phyloP scores from a whole-genome alignment of 1,140 invertebrate genomes.

The Rhagoletis pomonella region DNA sequence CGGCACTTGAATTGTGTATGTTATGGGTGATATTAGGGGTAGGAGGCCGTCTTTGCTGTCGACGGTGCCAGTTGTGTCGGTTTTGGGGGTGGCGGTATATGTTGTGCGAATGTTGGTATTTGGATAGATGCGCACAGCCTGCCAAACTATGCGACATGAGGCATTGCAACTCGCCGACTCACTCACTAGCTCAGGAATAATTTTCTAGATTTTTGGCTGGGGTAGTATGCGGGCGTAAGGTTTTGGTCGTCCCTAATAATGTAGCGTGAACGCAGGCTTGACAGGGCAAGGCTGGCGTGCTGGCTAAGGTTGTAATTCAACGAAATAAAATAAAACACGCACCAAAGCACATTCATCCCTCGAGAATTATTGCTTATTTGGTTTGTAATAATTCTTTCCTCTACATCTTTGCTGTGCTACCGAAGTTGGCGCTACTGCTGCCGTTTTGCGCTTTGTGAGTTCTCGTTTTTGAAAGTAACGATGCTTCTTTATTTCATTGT shows the following conservation, averaged over 20 bases:
- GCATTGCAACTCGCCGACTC: not conserved
- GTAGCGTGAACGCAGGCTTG: constrained; percentile 30
- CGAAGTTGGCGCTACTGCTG: not conserved
- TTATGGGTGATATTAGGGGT: not conserved
- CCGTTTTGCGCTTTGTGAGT: too few species aligned
- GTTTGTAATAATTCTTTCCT: constrained; percentile 72
- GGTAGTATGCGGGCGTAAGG: not conserved
- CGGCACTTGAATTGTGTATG: not conserved
- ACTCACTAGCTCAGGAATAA: not conserved
- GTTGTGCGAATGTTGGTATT: not conserved
- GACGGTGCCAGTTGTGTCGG: not conserved
- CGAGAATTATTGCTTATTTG: constrained; percentile 74
- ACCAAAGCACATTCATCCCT: constrained; percentile 74
- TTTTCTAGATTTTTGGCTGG: not conserved
- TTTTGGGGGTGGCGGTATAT: not conserved
- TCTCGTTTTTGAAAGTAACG: too few species aligned
- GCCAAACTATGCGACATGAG: constrained; percentile 3
- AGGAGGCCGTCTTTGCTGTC: not conserved
- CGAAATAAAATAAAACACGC: constrained; percentile 75
- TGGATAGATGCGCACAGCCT: not conserved
- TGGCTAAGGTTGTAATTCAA: constrained; percentile 59
- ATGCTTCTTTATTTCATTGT: not conserved
- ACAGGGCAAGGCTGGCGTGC: constrained; percentile 4
- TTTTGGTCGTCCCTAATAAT: constrained; percentile 45
- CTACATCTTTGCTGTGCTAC: constrained; percentile 16